phyloP scores from a whole-genome alignment of 1,140 invertebrate species.

The Pogonus chalceus region DNA sequence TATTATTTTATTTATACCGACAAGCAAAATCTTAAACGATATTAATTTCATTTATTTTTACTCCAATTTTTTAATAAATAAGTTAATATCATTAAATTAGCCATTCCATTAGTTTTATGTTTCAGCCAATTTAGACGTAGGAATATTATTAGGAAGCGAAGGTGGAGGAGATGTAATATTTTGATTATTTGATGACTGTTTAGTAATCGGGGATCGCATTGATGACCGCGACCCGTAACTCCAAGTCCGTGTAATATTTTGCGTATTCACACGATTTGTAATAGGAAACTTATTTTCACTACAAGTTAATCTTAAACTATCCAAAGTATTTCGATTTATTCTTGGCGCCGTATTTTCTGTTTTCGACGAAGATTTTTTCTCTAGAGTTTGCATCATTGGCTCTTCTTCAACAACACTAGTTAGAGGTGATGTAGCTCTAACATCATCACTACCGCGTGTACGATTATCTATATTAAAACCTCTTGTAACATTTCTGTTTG shows the following conservation, averaged over 20 bases:
- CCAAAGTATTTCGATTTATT: constrained; percentile 23
- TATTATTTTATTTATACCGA: neutral
- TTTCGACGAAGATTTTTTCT: constrained; percentile 9
- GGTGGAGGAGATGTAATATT: neutral
- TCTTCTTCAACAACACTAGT: constrained; percentile 16
- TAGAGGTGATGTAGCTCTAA: constrained; percentile 7
- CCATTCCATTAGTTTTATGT: neutral
- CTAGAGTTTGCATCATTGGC: neutral
- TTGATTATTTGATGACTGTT: constrained; percentile 4
- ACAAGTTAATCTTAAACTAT: constrained; percentile 30
- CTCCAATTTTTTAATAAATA: too few relatives aligned
- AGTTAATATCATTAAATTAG: too few relatives aligned
- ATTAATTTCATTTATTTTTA: too few relatives aligned
- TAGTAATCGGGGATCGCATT: neutral
- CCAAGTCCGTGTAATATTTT: constrained; percentile 14
- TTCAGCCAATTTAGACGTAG: constrained; percentile 8
- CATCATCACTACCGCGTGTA: neutral
- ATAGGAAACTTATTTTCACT: constrained; percentile 36
- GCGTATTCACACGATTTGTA: neutral
- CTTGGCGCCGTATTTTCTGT: constrained; percentile 8
- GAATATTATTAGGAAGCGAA: constrained; percentile 2
- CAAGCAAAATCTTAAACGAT: neutral
- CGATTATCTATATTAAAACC: neutral
- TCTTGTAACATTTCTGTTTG: constrained; percentile 16
- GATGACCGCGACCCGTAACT: neutral